Evolutionary conservation across 2,888 invertebrate genomes (phyloP), one percentile per base, ranked within the genome.

Genomic region (Ophonus ardosiacus): DNA sequence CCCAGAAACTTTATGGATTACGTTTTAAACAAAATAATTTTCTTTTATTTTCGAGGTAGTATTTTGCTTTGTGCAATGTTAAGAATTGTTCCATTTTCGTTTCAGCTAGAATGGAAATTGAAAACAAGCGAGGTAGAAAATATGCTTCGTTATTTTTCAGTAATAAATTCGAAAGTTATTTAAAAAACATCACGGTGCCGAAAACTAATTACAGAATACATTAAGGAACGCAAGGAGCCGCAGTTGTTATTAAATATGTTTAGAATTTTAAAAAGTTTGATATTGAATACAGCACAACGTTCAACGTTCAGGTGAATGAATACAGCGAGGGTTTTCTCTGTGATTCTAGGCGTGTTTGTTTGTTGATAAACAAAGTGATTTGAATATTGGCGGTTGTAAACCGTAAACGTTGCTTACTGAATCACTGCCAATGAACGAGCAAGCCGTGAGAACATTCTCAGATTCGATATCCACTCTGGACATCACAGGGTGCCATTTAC

Each of bases 181-280:
- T 82, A 57, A 82, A 81, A 81, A 82, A 71, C 71, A 82, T 71
- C 82, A 57, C 38, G 82, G 13, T 21, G 15, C 24, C 56, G 38
- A 71, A 83, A 76, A 76, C 63, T 83, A 83, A 83, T 83, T 83
- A 83, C 40, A 18, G 83, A 83, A 83, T 83, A 83, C 83, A 83
- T 83, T 76, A 83, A 61, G 74, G 38, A 59, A 82, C n/a, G 31
- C 71, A 82, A 71, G 56, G 57, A 57, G 71, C 56, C 82, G 71
- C 57, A 71, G 68, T 82, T 82, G 24, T 82, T 82, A 71, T 82
- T 71, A 82, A 82, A 82, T 43, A 82, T 43, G 51, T 83, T 83
- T 83, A 83, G 76, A 83, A 76, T 76, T 83, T 83, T 61, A 76
- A 83, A 61, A 83, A 82, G 59, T 82, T 83, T 83, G n/a, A 63